phyloP scores from a whole-genome alignment of 2,797 vertebrate species.

The Silurus aristotelis region DNA sequence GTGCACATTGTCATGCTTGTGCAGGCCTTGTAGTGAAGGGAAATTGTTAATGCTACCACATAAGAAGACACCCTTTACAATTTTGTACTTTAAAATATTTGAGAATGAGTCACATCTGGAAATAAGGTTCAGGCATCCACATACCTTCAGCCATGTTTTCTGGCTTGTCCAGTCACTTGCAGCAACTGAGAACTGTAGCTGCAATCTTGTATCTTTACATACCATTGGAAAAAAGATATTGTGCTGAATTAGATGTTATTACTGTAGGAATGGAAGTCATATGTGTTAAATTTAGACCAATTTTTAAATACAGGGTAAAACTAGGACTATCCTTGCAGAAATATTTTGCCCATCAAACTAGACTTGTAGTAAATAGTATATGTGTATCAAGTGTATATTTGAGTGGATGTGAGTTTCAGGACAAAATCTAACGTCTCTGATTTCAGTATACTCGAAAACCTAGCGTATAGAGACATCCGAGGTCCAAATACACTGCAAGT shows the following conservation, averaged over 20 bases:
- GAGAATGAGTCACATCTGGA: not conserved
- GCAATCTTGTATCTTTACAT: not conserved
- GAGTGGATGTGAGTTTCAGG: not conserved
- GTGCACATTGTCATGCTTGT: not conserved
- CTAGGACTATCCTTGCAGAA: not conserved
- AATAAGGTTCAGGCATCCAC: not conserved
- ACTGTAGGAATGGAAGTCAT: not conserved
- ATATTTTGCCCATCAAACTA: not conserved
- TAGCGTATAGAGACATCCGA: not conserved
- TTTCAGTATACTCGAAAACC: not conserved
- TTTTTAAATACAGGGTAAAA: not conserved
- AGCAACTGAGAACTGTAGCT: not conserved
- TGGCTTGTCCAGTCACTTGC: not conserved
- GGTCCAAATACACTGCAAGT: not conserved
- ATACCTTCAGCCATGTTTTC: not conserved
- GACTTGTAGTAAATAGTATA: not conserved
- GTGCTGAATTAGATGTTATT: not conserved
- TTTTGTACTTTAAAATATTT: not conserved
- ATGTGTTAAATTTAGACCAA: not conserved
- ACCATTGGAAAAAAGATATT: not conserved
- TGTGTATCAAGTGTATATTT: too few relatives aligned
- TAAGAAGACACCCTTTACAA: not conserved
- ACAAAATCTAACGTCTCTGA: not conserved
- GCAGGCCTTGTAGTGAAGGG: not conserved
- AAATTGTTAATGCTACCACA: not conserved